Conservation (phyloP, 2,888 invertebrate genomes). For the Drosophila greeni region DNA sequence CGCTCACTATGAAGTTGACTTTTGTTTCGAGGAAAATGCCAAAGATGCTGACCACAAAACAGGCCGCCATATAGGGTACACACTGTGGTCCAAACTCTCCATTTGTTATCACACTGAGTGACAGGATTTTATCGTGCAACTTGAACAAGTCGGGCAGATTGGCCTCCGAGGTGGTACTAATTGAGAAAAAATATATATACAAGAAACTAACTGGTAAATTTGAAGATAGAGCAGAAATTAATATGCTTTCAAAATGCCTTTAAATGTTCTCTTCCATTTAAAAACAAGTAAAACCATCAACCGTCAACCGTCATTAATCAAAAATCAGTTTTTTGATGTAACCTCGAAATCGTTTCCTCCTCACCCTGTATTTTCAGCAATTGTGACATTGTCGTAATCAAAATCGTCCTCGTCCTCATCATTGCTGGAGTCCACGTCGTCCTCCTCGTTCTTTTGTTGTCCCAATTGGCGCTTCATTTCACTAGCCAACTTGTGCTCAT, state of each 20-base stretch:
- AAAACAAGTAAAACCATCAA: not conserved
- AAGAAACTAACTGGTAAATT: not conserved
- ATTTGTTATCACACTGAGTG: conserved; percentile 74
- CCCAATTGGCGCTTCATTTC: conserved; percentile 53
- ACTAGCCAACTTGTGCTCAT: conserved; percentile 48
- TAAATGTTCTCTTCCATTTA: not conserved
- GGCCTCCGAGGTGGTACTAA: conserved; percentile 71
- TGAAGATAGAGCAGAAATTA: not conserved
- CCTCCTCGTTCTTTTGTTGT: conserved; percentile 39
- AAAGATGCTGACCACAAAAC: conserved; percentile 77
- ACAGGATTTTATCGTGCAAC: conserved; percentile 77
- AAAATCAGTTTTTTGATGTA: not conserved
- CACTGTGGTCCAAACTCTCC: conserved; percentile 76
- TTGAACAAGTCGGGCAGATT: conserved; percentile 77
- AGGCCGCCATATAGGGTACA: conserved; percentile 76
- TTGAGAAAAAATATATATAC: not conserved
- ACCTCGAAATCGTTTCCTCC: not conserved
- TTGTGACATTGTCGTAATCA: conserved; percentile 57
- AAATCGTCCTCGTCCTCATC: conserved; percentile 68
- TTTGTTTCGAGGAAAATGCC: conserved; percentile 78
- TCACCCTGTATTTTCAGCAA: conserved; percentile 57
- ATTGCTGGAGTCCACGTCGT: conserved; percentile 51
- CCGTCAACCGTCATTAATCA: not conserved
- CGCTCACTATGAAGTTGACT: conserved; percentile 76
- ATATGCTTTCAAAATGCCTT: too few species aligned